Evolutionary conservation across 2,113 vertebrate genomes (phyloP).

Genomic region (Murina feae): DNA sequence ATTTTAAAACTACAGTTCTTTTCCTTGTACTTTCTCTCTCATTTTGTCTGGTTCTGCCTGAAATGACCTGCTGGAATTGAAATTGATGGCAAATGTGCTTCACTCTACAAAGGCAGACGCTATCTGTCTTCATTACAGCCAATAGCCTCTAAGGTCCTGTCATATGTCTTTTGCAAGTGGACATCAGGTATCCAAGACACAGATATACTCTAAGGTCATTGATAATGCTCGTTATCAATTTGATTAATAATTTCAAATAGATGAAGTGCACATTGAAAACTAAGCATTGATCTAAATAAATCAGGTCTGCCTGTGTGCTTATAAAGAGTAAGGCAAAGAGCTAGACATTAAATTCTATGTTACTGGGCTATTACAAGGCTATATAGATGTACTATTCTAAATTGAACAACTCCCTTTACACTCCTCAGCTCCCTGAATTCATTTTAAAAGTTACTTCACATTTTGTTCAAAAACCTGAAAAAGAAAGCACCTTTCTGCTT

Average conservation of each 20-base stretch:
- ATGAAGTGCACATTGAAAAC: background rate
- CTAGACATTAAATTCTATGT: background rate
- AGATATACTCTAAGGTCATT: slow-evolving; percentile 48
- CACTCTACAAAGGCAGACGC: slow-evolving; percentile 45
- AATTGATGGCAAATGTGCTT: slow-evolving; percentile 61
- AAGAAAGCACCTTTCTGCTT: slow-evolving; percentile 5
- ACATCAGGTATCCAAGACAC: slow-evolving; percentile 53
- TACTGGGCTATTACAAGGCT: background rate
- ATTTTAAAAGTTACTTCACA: slow-evolving; percentile 21
- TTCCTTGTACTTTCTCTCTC: background rate
- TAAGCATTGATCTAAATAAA: slow-evolving; percentile 26
- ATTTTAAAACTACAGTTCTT: background rate
- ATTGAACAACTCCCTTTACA: background rate
- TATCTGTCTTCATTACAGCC: slow-evolving; percentile 71
- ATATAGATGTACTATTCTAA: background rate
- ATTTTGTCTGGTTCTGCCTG: slow-evolving; percentile 11
- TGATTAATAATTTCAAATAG: slow-evolving; percentile 57
- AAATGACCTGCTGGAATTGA: slow-evolving; percentile 62
- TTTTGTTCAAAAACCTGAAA: slow-evolving; percentile 47
- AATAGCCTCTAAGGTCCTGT: slow-evolving; percentile 33
- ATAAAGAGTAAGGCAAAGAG: background rate
- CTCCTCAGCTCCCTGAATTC: background rate
- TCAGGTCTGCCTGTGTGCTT: background rate
- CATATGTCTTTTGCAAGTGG: slow-evolving; percentile 64
- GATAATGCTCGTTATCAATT: slow-evolving; percentile 50